Conservation (phyloP, 2,797 vertebrate genomes). For the Zenarchopterus dispar region DNA sequence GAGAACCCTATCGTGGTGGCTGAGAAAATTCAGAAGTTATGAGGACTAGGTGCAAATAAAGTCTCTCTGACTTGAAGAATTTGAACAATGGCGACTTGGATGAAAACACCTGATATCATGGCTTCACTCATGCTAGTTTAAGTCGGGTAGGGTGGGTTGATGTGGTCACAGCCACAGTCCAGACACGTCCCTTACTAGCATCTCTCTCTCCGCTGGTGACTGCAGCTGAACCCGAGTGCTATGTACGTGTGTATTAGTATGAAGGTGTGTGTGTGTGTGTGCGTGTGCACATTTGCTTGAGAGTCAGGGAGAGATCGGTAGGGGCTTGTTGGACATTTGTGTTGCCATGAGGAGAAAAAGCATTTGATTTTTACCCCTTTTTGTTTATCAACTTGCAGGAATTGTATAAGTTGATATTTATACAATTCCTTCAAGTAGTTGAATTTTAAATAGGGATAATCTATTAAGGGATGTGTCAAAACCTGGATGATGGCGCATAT, state of each 20-base stretch:
- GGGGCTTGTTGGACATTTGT: constrained; percentile 63
- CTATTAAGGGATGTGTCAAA: constrained; percentile 53
- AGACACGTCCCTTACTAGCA: constrained; percentile 67
- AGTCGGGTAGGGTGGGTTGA: constrained; percentile 64
- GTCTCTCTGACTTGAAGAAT: constrained; percentile 71
- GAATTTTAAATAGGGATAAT: constrained; percentile 48
- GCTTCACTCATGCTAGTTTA: constrained; percentile 78
- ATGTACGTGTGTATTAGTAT: constrained; percentile 37
- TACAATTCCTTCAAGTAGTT: constrained; percentile 63
- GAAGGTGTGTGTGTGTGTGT: constrained; percentile 27
- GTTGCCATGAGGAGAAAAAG: constrained; percentile 68
- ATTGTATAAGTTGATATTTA: constrained; percentile 67
- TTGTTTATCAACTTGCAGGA: constrained; percentile 60
- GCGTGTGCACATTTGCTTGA: constrained; percentile 58
- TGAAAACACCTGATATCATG: constrained; percentile 77
- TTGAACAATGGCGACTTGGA: constrained; percentile 77
- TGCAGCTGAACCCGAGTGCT: constrained; percentile 55
- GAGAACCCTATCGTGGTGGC: constrained; percentile 92
- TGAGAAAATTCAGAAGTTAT: constrained; percentile 94
- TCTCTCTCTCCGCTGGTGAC: constrained; percentile 77
- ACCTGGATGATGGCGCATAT: constrained; percentile 38
- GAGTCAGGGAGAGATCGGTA: constrained; percentile 67
- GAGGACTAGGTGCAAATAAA: constrained; percentile 73
- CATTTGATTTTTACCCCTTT: constrained; percentile 67
- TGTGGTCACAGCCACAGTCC: constrained; percentile 60